Evolutionary conservation across 2,888 invertebrate genomes (phyloP), one percentile per base, ranked within the genome.

Genomic region (Lochmaea capreae): DNA sequence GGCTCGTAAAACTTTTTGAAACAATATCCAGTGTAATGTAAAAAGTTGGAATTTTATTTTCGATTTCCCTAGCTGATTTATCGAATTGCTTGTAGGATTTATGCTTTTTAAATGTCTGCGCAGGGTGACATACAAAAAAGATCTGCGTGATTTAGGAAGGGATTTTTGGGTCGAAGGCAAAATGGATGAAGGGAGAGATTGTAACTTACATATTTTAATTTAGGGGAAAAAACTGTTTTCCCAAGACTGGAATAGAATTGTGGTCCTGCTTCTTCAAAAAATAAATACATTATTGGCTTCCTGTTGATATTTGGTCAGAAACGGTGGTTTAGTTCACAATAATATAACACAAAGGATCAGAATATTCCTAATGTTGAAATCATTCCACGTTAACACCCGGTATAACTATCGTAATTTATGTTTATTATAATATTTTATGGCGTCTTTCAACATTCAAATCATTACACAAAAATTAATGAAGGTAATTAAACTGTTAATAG

Each of bases 11-110:
- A 75, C 57, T 75, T 75, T 75, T 72, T 68, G 68, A 72, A 75
- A 71, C 75, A 75, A 75, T 75, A 72, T 75, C 75, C 62, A 72
- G 72, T 71, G 71, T 75, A 75, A 75, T 72, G 69, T 72, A 75
- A 67, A 69, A 75, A 72, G 75, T 75, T 75, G 62, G 71, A 68
- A 72, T 75, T 72, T 75, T 72, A 72, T 72, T 72, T 75, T 72
- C 66, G 69, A 72, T 75, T 66, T 66, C 57, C 49, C 58, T 49
- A 52, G 65, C 54, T 61, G 72, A 72, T 75, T 75, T 65, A 75
- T 72, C 62, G 72, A 22, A 72, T 75, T 75, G 75, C 33, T 66
- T 66, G 52, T 68, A 57, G 66, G 66, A 72, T 72, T 75, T 68
- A 74, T 72, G 65, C 71, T 43, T 71, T 65, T 71, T 71, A 71